Evolutionary conservation across 2,888 invertebrate species (phyloP), one percentile per base, ranked within the genome.

Genomic region (Leucophora obtusa): DNA sequence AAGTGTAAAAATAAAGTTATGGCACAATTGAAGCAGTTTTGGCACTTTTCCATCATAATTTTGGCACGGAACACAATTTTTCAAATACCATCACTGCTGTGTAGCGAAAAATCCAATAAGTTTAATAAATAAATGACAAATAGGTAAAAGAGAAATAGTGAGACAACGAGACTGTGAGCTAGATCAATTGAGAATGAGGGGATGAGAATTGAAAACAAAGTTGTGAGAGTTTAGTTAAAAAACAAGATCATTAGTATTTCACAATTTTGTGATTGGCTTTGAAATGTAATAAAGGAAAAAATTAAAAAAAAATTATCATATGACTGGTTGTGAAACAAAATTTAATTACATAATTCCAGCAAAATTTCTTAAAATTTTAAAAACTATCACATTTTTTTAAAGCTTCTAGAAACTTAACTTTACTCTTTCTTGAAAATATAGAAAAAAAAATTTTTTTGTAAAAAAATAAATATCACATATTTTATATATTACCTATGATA

Each of bases 211-310:
- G 24, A 15, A 53, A 62, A 17, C 43, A 38, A 43, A 51, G n/a
- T 51, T 59, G 47, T n/a, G 21, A 51, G 43, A 51, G 14, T 24
- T 11, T 4, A 51, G 14, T n/a, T 8, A 56, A 28, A 47, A 69
- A 73, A 58, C 33, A 69, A 70, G 28, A 70, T 66, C 50, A 50
- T 60, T 51, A 47, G 11, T 69, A 72, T 78, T 78, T 78, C 71
- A 72, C 71, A 72, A 78, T 68, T 68, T 72, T 56, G 66, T 72
- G 77, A 78, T 72, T 54, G 53, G 53, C 38, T 47, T 47, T 47
- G 43, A 47, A 11, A 38, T 47, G 43, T 47, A 47, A 47, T 47
- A 47, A 47, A 47, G 43, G 5, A 43, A 43, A 43, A 14, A 8
- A 35, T 7, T 1, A 35, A 35, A 43, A 47, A 14, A 47, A n/a